phyloP scores from a whole-genome alignment of 2,113 vertebrate genomes.

The Semnornis frantzii region DNA sequence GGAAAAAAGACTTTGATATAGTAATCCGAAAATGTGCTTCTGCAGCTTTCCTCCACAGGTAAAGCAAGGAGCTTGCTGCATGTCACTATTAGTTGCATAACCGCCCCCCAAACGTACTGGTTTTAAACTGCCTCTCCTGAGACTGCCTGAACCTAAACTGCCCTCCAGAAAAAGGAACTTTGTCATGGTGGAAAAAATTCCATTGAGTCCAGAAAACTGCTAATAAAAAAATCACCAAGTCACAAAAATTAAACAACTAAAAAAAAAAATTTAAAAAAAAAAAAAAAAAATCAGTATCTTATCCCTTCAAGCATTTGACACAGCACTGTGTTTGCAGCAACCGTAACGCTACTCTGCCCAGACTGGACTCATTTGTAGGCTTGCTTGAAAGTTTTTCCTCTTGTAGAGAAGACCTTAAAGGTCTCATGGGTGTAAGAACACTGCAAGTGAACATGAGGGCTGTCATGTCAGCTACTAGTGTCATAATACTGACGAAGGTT shows the following conservation, averaged over 20 bases:
- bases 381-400: conserved; percentile 82
- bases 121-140: conserved; percentile 68
- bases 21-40: conserved; percentile 70
- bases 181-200: conserved; percentile 42
- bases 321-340: conserved; percentile 49
- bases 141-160: conserved; percentile 2
- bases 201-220: conserved; percentile 65
- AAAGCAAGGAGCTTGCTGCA: not conserved
- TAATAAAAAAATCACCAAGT: conserved; percentile 86
- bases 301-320: conserved; percentile 79
- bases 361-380: conserved; percentile 72
- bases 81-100: not conserved
- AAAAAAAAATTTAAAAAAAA: too few species aligned
- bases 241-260: conserved; percentile 41
- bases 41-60: conserved; percentile 57
- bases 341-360: conserved; percentile 50
- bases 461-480: conserved; percentile 26
- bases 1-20: not conserved
- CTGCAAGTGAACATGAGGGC: conserved; percentile 59
- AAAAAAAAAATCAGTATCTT: conserved; percentile 22
- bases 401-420: conserved; percentile 89
- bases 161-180: conserved; percentile 46
- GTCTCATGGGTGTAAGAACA: conserved; percentile 77
- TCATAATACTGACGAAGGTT: conserved; percentile 75
- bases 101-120: not conserved